These are phyloP conservation scores for Drosophila nigromelanica DNA, from an alignment of 1,140 invertebrate species.

Conservation along the genomic window DNA sequence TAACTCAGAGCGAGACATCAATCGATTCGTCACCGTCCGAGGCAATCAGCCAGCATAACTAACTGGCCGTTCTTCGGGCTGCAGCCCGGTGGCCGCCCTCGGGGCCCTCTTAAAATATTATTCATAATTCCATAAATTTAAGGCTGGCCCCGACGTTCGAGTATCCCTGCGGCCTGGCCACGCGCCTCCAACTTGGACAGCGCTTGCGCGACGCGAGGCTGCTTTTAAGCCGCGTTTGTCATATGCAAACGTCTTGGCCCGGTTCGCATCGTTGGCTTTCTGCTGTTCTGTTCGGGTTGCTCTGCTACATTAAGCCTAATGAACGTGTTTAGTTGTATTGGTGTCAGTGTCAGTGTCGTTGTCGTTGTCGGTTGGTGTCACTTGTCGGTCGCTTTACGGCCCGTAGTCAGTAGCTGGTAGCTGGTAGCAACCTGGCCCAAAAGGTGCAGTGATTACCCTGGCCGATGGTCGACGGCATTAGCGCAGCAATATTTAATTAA, in stretches of 20 bases:
- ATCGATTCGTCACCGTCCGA: slow-evolving; percentile 76
- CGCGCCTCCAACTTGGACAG: slow-evolving; percentile 35
- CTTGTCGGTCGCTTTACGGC: slow-evolving; percentile 70
- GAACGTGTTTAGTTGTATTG: slow-evolving; percentile 71
- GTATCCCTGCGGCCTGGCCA: slow-evolving; percentile 27
- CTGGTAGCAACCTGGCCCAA: slow-evolving; percentile 40
- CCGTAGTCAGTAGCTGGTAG: not conserved
- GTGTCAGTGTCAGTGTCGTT: slow-evolving; percentile 40
- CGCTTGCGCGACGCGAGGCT: slow-evolving; percentile 46
- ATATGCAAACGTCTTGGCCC: slow-evolving; percentile 66
- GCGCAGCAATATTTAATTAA: slow-evolving; percentile 80
- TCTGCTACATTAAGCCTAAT: slow-evolving; percentile 74
- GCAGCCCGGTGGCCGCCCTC: slow-evolving; percentile 61
- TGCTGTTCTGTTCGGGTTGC: slow-evolving; percentile 1
- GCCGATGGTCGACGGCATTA: slow-evolving; percentile 56
- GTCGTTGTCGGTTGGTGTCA: slow-evolving; percentile 55
- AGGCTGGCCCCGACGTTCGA: slow-evolving; percentile 36
- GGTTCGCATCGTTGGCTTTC: slow-evolving; percentile 36
- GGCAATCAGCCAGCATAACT: slow-evolving; percentile 76
- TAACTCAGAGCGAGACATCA: slow-evolving; percentile 80
- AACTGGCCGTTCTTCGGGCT: slow-evolving; percentile 44
- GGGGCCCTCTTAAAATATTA: slow-evolving; percentile 76
- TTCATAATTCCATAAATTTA: slow-evolving; percentile 81
- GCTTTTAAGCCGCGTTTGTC: slow-evolving; percentile 61
- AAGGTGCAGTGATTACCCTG: slow-evolving; percentile 71